Conservation (phyloP, 2,797 vertebrate species). For the Gambusia yucatana region DNA sequence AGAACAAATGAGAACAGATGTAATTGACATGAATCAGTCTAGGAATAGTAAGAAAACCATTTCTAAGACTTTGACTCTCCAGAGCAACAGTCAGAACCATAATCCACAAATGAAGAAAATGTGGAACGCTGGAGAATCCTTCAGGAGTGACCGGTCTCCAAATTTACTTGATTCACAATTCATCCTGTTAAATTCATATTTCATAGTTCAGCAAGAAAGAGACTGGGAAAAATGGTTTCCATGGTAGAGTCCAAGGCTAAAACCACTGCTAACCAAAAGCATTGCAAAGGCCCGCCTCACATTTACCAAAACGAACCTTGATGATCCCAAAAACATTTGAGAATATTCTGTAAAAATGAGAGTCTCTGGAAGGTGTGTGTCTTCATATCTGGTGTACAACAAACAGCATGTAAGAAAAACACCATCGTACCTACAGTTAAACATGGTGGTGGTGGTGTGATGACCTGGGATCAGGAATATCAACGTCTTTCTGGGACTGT, state of each 20-base stretch:
- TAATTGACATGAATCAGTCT: neutral
- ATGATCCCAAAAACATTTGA: neutral
- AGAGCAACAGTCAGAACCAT: neutral
- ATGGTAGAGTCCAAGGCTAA: neutral
- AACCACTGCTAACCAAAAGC: neutral
- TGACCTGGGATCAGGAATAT: neutral
- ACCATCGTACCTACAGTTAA: neutral
- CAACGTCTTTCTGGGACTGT: neutral
- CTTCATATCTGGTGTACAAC: neutral
- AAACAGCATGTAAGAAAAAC: neutral
- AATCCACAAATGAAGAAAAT: neutral
- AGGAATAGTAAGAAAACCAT: neutral
- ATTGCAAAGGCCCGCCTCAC: neutral
- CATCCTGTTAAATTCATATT: neutral
- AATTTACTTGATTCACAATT: neutral
- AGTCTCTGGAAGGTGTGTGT: neutral
- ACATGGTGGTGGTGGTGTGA: neutral
- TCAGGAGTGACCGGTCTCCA: no score
- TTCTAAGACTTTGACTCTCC: neutral
- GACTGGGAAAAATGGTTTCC: neutral
- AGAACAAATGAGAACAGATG: neutral
- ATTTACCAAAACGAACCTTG: neutral
- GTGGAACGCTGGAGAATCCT: neutral
- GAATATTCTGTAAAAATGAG: neutral
- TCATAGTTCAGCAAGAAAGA: neutral